Evolutionary conservation across 1,140 invertebrate species (phyloP), one percentile per base, ranked within the genome.

Genomic region (Caenorhabditis tropicalis): DNA sequence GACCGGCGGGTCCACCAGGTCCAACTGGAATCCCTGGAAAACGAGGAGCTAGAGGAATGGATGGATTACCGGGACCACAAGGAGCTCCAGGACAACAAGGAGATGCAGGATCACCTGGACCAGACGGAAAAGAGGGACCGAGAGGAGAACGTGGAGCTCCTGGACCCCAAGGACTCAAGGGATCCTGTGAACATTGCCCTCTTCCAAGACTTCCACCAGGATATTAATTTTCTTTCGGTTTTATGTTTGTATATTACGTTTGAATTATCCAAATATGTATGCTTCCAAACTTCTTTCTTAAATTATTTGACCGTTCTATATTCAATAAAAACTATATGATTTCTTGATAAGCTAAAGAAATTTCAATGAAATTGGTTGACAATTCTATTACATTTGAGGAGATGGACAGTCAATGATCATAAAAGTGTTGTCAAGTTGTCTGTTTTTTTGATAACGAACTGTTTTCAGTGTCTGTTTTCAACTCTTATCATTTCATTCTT

Each of bases 111-210:
- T 19, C 81, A 3, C 83, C 85, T 5, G 85, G 85, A 16, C 24
- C 51, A 29, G 82, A 84, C n/a, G 85, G 85, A 53, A 81, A 83
- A 85, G 85, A 84, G n/a, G 85, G 85, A 21, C 19, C 83, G 10
- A 36, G 24, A 36, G 85, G 85, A 21, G 82, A 70, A 36, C 74
- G 80, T 51, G 81, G 86, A 31, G 58, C 84, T 6, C 43, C 74
- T 36, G 85, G 85, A 48, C 56, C 82, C 19, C 58, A 58, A 81
- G 85, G 85, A 21, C 12, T 51, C 27, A 70, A 60, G 19, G 85
- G 85, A 31, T 80, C 82, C 2, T 86, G 85, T 31, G 85, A 86
- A n/a, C 85, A 86, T 43, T 86, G 85, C 27, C 85, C 85, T 6
- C 29, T 82, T 19, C 85, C 85, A 46, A 58, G 85, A 79, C 79